phyloP scores from a whole-genome alignment of 2,797 vertebrate species.

The Falco biarmicus region DNA sequence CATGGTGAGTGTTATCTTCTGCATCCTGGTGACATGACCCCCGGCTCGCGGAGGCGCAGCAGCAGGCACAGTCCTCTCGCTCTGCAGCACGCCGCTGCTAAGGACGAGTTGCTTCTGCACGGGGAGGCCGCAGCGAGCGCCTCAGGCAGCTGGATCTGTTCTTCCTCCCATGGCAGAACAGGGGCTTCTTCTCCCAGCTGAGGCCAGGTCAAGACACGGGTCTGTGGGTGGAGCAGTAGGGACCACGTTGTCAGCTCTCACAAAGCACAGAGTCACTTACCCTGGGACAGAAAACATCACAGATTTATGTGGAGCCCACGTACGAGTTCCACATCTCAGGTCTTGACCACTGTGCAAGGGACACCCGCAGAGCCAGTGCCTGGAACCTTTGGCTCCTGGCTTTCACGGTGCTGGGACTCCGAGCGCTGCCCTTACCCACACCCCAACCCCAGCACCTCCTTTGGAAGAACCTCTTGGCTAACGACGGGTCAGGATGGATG shows the following conservation, averaged over 20 bases:
- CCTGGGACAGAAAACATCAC: neutral
- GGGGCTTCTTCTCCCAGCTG: neutral
- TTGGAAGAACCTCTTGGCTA: neutral
- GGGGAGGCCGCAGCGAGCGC: neutral
- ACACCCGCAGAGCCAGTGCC: neutral
- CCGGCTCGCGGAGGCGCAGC: neutral
- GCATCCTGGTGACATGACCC: rapidly evolving
- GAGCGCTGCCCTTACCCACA: neutral
- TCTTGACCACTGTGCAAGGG: neutral
- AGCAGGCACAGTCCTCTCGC: neutral
- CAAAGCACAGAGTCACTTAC: neutral
- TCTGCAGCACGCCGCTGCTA: neutral
- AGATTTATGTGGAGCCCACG: neutral
- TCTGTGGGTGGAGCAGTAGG: neutral
- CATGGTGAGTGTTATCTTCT: conserved; percentile 83
- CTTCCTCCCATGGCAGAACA: neutral
- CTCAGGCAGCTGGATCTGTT: neutral
- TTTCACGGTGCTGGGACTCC: neutral
- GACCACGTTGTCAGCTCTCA: neutral
- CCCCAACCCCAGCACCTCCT: neutral
- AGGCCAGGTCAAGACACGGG: neutral
- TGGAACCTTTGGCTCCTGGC: neutral
- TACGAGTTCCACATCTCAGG: neutral
- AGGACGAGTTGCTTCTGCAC: neutral
- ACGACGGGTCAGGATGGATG: neutral